phyloP scores from a whole-genome alignment of 2,797 vertebrate species.

The Pangasius mekongensis region DNA sequence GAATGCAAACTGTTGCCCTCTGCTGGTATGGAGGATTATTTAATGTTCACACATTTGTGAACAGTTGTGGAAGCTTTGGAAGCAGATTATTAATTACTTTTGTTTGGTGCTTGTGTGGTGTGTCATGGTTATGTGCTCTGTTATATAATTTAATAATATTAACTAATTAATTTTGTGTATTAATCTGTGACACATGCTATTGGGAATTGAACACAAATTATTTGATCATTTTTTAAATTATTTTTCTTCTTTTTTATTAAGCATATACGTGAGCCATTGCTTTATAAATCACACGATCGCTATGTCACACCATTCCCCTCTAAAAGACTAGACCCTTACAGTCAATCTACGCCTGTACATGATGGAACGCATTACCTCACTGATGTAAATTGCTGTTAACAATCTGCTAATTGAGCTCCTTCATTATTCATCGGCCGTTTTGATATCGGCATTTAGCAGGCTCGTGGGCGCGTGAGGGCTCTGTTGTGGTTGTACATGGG shows the following conservation, averaged over 20 bases:
- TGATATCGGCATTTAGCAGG: constrained; percentile 39
- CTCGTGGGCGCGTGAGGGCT: constrained; percentile 33
- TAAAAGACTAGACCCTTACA: not conserved
- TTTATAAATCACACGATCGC: not conserved
- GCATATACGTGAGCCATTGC: not conserved
- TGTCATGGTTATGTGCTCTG: not conserved
- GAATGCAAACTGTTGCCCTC: constrained; percentile 8
- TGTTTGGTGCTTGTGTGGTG: not conserved
- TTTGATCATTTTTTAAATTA: not conserved
- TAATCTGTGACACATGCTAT: not conserved
- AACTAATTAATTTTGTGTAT: not conserved
- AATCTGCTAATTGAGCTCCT: constrained; percentile 59
- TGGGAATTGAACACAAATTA: not conserved
- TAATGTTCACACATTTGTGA: not conserved
- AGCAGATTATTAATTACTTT: not conserved
- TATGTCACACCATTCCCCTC: not conserved
- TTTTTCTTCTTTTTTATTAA: not conserved
- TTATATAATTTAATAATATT: not conserved
- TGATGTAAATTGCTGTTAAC: constrained; percentile 57
- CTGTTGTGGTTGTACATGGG: constrained; percentile 37
- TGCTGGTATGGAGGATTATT: constrained; percentile 13
- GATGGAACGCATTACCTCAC: constrained; percentile 42
- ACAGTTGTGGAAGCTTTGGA: not conserved
- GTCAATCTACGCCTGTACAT: constrained; percentile 17
- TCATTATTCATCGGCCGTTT: constrained; percentile 59